Percentiles rank a stretch among this genome's conserved stretches.
Evolutionary conservation across 2,888 invertebrate species (phyloP).

Genomic region (Hipparchia semele): DNA sequence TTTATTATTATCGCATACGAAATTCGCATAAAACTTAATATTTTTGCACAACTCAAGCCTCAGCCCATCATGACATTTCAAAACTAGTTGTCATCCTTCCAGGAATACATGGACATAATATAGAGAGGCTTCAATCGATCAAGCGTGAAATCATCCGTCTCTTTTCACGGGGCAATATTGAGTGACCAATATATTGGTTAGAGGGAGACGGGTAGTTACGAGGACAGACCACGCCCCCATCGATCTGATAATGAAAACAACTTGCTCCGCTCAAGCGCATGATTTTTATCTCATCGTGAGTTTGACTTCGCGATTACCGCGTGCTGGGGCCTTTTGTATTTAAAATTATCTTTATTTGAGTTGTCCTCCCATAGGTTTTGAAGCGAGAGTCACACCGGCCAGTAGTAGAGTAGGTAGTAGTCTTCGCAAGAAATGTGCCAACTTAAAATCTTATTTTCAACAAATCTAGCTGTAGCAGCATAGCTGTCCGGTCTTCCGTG

Average conservation of each 20-base stretch:
- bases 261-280: slow-evolving; percentile 63
- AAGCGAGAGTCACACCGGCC: not conserved
- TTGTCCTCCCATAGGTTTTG: not conserved
- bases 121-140: slow-evolving; percentile 57
- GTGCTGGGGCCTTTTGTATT: slow-evolving; percentile 64
- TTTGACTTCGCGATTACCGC: slow-evolving; percentile 58
- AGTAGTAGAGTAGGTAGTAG: too few species aligned
- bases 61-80: slow-evolving; percentile 30
- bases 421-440: not conserved
- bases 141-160: slow-evolving; percentile 61
- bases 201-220: slow-evolving; percentile 52
- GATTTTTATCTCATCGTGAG: slow-evolving; percentile 47
- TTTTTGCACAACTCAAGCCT: slow-evolving; percentile 33
- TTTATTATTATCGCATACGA: slow-evolving; percentile 18
- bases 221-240: slow-evolving; percentile 63
- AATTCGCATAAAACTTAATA: slow-evolving; percentile 33
- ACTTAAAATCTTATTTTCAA: too few species aligned
- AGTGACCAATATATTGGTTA: slow-evolving; percentile 32
- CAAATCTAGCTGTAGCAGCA: not conserved
- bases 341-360: slow-evolving; percentile 72
- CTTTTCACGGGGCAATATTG: slow-evolving; percentile 46
- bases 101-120: slow-evolving; percentile 39
- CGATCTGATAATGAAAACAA: slow-evolving; percentile 72
- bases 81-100: slow-evolving; percentile 38
- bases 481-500: not conserved